Conservation (phyloP, 2,113 vertebrate species). For the Erpornis zantholeuca region DNA sequence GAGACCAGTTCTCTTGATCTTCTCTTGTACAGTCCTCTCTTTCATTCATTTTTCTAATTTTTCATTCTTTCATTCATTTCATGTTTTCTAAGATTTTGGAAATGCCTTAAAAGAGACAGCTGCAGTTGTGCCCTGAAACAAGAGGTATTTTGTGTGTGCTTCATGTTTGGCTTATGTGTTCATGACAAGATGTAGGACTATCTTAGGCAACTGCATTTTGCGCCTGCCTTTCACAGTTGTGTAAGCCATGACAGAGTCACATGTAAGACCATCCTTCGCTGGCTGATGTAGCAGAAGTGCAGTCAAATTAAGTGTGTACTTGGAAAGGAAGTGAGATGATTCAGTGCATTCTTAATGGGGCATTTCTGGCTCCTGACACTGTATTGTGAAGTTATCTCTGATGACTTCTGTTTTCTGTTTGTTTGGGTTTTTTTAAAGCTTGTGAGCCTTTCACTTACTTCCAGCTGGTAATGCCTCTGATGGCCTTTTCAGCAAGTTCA, state of each 20-base stretch:
- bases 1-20: background rate
- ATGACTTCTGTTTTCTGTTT: background rate
- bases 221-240: rapidly evolving
- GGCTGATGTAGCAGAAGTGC: background rate
- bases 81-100: background rate
- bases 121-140: background rate
- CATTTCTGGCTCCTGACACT: background rate
- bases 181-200: background rate
- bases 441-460: background rate
- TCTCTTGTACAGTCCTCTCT: background rate
- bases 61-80: background rate
- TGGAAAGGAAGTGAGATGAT: background rate
- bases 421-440: background rate
- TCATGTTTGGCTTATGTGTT: rapidly evolving
- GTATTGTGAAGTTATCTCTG: background rate
- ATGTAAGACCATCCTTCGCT: rapidly evolving
- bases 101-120: background rate
- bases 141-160: background rate
- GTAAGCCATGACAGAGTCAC: too few species aligned
- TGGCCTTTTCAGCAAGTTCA: background rate
- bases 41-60: background rate
- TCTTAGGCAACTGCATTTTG: background rate
- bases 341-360: background rate
- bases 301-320: rapidly evolving
- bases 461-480: background rate